A percentile compares a stretch with the other conserved stretches of the same genome.
Conservation (phyloP, 2,113 vertebrate species). For the Cynopterus brachyotis region DNA sequence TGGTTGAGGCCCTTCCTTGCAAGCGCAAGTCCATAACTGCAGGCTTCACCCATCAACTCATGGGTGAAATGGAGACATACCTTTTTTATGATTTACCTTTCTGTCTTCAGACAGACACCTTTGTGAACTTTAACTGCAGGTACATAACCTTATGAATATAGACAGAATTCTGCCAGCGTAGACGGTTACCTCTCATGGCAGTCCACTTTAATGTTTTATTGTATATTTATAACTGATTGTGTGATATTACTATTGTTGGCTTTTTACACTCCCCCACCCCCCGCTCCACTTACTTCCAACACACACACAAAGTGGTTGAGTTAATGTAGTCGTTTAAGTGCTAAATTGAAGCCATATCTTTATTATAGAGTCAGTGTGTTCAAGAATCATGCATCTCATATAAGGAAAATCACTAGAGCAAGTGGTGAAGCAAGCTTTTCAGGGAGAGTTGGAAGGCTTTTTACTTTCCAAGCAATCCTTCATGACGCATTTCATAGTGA, state of each 20-base stretch:
- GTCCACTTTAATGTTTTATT: slow-evolving; percentile 55
- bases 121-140: slow-evolving; percentile 26
- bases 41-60: neutral
- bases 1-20: neutral
- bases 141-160: slow-evolving; percentile 17
- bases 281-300: too few relatives aligned
- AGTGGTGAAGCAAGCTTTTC: slow-evolving; percentile 54
- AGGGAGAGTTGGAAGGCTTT: slow-evolving; percentile 75
- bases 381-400: slow-evolving; percentile 62
- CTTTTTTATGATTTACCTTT: neutral
- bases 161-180: neutral
- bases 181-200: neutral
- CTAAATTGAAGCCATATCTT: slow-evolving; percentile 24
- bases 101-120: neutral
- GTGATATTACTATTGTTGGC: neutral
- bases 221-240: neutral
- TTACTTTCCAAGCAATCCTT: slow-evolving; percentile 72
- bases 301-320: neutral
- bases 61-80: neutral
- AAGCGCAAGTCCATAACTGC: neutral
- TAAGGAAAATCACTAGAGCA: slow-evolving; percentile 71
- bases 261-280: neutral
- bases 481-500: slow-evolving; percentile 68
- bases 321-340: slow-evolving; percentile 46
- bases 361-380: slow-evolving; percentile 37